Evolutionary conservation across 2,797 vertebrate genomes (phyloP).

Genomic region (Spatula versicolor): DNA sequence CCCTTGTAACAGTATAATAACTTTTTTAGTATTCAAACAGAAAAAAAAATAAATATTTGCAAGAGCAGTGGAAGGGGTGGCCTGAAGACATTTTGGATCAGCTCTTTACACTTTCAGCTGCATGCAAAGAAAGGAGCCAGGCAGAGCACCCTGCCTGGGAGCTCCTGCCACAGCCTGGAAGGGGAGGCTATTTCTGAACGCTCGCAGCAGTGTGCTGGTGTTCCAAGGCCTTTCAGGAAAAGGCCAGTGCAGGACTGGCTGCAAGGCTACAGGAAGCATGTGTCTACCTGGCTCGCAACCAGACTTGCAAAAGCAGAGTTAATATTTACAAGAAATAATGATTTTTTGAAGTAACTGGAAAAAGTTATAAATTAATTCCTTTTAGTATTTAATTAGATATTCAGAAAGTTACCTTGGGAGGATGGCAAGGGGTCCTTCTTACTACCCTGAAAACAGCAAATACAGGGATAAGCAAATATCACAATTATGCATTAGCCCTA

Average conservation of each 20-base stretch:
- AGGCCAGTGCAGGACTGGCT: not conserved
- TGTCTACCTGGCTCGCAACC: not conserved
- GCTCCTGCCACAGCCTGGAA: not conserved
- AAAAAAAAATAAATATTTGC: not conserved
- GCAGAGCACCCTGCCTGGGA: not conserved
- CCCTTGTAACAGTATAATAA: not conserved
- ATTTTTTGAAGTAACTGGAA: not conserved
- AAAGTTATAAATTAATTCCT: not conserved
- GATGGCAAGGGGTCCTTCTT: not conserved
- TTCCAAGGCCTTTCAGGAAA: not conserved
- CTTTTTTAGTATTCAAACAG: not conserved
- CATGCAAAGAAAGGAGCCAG: not conserved
- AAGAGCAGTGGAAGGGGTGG: not conserved
- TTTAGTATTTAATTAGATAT: not conserved
- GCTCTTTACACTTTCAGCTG: not conserved
- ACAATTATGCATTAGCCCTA: not conserved
- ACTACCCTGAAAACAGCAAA: not conserved
- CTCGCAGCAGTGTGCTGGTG: accelerated
- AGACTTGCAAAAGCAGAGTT: not conserved
- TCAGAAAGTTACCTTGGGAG: not conserved
- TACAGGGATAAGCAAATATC: not conserved
- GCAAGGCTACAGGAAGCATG: not conserved
- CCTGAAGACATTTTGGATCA: not conserved
- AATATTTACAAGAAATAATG: not conserved
- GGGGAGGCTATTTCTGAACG: not conserved